Base-by-base conservation (phyloP, 2,113 vertebrate species). In the Heteronetta atricapilla region DNA sequence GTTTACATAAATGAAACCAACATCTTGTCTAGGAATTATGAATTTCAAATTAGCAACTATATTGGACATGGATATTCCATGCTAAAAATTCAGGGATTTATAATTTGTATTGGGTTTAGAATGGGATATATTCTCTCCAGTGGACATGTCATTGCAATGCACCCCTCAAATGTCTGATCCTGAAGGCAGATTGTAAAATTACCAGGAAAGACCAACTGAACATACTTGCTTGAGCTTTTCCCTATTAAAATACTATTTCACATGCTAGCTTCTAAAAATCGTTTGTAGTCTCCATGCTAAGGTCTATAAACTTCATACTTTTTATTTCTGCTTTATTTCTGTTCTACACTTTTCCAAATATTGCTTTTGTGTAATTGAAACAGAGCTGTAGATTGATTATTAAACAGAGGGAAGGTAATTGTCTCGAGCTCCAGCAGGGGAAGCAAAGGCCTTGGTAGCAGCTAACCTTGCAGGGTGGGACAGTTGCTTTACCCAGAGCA, bases 321-420 rank as follows among this genome's bases (percentile, higher is more conserved):
- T 88, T 96, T 90, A 90, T 93, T 88, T 94, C 88, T 36, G 83
- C 83, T 93, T 93, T 85, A 90, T 87, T 76, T 60, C 66, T 73
- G 10, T 33, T 63, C 88, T 34, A 2, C n/a, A 29, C 38, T 2
- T 82, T 66, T 66, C 73, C 96, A 95, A 96, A 95, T 95, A 95
- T 90, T 96, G 90, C 80, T 91, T 96, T 79, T 95, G 74, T 76
- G 76, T 90, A 96, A 96, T 90, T 92, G 95, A 89, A 95, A 73
- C 53, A 73, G 93, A 85, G 67, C 76, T 73, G 60, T 19, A 60
- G 53, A 59, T 73, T 92, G 81, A 89, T 87, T 94, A 92, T 95
- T 95, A 86, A 95, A 86, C 66, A 72, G 70, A 90, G 29, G 34
- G 53, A 70, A 89, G 34, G 58, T 60, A 86, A 82, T 73, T 89